Percentiles rank a stretch among this genome's conserved stretches.
Conservation (phyloP, 2,113 vertebrate species). For the Thryonomys swinderianus region DNA sequence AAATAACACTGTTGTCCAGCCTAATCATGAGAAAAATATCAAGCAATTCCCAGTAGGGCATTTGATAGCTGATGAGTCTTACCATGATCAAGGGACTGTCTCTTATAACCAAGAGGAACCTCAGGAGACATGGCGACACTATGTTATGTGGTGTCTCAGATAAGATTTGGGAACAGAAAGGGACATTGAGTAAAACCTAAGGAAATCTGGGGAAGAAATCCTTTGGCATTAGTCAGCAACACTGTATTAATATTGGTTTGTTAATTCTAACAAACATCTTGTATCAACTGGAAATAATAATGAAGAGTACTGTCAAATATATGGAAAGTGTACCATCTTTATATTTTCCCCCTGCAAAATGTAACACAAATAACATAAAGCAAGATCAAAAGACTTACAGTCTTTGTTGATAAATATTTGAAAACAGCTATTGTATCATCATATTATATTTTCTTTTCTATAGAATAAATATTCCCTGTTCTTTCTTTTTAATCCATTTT, state of each 20-base stretch:
- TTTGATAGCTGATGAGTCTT: background rate
- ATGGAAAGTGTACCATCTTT: background rate
- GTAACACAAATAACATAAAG: conserved; percentile 11
- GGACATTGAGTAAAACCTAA: background rate
- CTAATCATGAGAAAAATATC: background rate
- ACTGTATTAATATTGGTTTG: background rate
- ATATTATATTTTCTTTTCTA: background rate
- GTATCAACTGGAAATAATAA: background rate
- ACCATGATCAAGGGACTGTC: background rate
- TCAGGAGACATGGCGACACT: background rate
- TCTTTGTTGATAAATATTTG: background rate
- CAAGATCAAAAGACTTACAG: background rate
- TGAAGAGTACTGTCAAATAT: background rate
- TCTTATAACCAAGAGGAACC: background rate
- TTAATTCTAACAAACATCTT: background rate
- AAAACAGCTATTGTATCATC: background rate
- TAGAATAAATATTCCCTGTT: background rate
- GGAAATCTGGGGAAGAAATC: background rate
- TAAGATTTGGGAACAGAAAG: background rate
- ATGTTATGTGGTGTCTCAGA: background rate
- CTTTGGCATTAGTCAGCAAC: background rate
- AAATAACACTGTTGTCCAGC: background rate
- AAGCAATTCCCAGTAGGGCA: background rate
- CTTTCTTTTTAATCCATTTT: background rate
- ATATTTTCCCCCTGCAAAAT: background rate